A percentile compares a stretch with the other conserved stretches of the same genome.
phyloP scores from a whole-genome alignment of 1,140 invertebrate species.

The Macrostomum lignano region DNA sequence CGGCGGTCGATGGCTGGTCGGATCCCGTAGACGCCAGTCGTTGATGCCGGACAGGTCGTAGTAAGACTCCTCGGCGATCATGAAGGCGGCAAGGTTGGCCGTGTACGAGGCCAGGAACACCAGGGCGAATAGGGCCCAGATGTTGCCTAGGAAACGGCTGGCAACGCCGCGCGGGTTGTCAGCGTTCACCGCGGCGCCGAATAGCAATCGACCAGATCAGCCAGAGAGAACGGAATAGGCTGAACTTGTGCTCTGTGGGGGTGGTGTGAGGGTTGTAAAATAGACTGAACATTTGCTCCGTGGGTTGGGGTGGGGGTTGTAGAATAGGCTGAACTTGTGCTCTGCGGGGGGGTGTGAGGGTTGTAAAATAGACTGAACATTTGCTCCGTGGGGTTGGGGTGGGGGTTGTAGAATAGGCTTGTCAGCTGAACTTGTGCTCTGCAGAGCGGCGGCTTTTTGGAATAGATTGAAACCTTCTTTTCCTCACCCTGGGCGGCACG shows the following conservation, averaged over 20 bases:
- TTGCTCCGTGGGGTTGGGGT: no score
- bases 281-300: no score
- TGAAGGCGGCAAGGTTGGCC: conserved; percentile 3
- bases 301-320: no score
- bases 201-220: conserved; percentile 80
- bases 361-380: no score
- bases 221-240: conserved; percentile 52
- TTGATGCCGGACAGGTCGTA: conserved; percentile 1
- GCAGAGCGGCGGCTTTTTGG: no score
- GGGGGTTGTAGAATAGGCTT: no score
- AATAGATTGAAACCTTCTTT: no score
- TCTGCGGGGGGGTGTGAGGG: no score
- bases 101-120: conserved; percentile 17
- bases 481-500: conserved; percentile 16
- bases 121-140: conserved; percentile 69
- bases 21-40: not conserved
- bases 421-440: no score
- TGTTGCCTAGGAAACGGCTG: conserved; percentile 67
- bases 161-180: conserved; percentile 63
- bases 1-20: conserved; percentile 35
- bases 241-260: conserved; percentile 1
- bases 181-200: conserved; percentile 71
- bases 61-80: conserved; percentile 1
- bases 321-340: no score
- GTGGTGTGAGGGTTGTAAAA: no score